phyloP scores from a whole-genome alignment of 2,797 vertebrate species.

The Platyrinchus mystaceus region DNA sequence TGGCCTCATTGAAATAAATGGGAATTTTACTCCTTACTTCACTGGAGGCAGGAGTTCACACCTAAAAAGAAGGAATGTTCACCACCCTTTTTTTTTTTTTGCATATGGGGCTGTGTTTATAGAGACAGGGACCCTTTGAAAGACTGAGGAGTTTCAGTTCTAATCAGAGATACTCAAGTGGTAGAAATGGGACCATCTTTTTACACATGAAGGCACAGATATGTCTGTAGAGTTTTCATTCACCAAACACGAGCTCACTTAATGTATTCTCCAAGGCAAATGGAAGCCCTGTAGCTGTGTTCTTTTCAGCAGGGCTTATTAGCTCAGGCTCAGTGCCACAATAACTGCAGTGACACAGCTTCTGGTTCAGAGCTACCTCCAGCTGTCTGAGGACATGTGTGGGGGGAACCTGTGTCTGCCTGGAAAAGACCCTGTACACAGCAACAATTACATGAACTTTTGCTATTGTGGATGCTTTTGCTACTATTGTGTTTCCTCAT shows the following conservation, averaged over 20 bases:
- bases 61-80: not conserved
- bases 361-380: not conserved
- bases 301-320: not conserved
- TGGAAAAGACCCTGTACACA: not conserved
- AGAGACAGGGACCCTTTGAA: not conserved
- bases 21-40: not conserved
- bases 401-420: not conserved
- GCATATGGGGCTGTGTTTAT: not conserved
- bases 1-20: not conserved
- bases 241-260: not conserved
- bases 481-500: not conserved
- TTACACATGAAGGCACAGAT: not conserved
- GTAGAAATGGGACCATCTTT: not conserved
- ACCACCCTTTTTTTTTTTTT: not conserved
- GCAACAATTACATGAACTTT: not conserved
- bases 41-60: not conserved
- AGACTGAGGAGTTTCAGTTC: not conserved
- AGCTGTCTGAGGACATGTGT: not conserved
- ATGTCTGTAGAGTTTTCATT: not conserved
- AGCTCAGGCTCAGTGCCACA: not conserved
- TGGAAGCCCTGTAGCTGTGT: not conserved
- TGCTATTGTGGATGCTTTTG: not conserved
- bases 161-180: not conserved
- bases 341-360: not conserved
- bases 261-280: not conserved